A percentile compares a stretch with the other conserved stretches of the same genome.
Evolutionary conservation across 2,888 invertebrate genomes (phyloP).

Genomic region (Psylliodes chrysocephalus): DNA sequence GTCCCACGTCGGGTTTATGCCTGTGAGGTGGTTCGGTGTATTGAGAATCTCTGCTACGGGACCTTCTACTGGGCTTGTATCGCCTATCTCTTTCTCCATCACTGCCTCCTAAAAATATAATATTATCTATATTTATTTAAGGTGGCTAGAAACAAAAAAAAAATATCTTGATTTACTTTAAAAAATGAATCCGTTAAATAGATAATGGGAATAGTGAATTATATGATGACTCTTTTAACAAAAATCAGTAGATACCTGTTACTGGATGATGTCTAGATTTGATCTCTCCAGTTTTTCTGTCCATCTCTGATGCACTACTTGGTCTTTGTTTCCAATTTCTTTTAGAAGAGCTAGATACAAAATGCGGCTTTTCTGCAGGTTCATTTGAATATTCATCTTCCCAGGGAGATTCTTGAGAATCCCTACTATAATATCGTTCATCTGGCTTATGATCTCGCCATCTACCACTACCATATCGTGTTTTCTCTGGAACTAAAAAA

Average conservation of each 20-base stretch:
- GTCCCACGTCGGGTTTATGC: conserved; percentile 57
- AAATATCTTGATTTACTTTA: too few relatives aligned
- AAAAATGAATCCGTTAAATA: too few relatives aligned
- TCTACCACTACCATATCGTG: conserved; percentile 54
- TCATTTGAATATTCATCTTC: conserved; percentile 69
- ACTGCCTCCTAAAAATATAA: conserved; percentile 61
- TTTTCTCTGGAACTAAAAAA: conserved; percentile 50
- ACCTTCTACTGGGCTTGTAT: conserved; percentile 65
- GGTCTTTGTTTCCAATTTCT: conserved; percentile 69
- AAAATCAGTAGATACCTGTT: too few relatives aligned
- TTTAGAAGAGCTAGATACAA: conserved; percentile 53
- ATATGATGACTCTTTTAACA: too few relatives aligned
- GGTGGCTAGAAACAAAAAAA: too few relatives aligned
- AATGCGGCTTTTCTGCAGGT: conserved; percentile 60
- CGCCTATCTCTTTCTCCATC: conserved; percentile 70
- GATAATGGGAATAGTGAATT: too few relatives aligned
- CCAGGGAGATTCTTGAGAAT: conserved; percentile 68
- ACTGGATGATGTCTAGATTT: conserved; percentile 57
- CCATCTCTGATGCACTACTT: conserved; percentile 69
- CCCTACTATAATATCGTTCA: conserved; percentile 60
- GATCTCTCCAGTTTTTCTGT: conserved; percentile 64
- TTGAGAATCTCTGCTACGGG: conserved; percentile 63
- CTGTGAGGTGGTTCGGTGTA: conserved; percentile 59
- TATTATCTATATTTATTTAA: too few relatives aligned
- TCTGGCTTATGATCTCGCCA: conserved; percentile 62